Percentiles rank a stretch among this genome's conserved stretches.
Evolutionary conservation across 1,140 invertebrate species (phyloP).

Genomic region (Agrilus planipennis): DNA sequence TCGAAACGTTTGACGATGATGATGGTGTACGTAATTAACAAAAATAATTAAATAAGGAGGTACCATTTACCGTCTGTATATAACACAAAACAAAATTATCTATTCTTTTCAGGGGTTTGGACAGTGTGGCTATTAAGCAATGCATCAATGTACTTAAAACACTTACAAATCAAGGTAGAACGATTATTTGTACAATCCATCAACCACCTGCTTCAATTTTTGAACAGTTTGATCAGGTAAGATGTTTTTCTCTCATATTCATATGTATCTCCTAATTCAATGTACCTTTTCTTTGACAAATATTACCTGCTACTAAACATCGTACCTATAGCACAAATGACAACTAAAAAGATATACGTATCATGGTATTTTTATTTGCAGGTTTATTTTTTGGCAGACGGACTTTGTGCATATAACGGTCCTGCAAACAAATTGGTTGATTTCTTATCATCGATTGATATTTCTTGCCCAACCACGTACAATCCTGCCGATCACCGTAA

Average conservation of each 20-base stretch:
- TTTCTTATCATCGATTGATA: conserved; percentile 49
- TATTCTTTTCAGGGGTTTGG: conserved; percentile 10
- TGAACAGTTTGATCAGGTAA: conserved; percentile 56
- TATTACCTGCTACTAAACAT: neutral
- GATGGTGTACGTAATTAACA: neutral
- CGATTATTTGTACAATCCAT: conserved; percentile 73
- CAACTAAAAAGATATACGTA: neutral
- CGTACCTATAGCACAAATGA: neutral
- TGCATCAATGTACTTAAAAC: conserved; percentile 7
- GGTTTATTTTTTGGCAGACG: conserved; percentile 53
- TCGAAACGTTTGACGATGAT: neutral
- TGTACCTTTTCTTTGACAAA: neutral
- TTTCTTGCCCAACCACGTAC: conserved; percentile 65
- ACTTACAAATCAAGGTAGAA: conserved; percentile 34
- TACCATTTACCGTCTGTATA: too few species aligned
- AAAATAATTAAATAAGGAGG: too few species aligned
- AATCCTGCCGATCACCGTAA: conserved; percentile 74
- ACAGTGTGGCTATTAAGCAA: conserved; percentile 6
- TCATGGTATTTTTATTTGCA: conserved; percentile 21
- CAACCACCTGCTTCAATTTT: conserved; percentile 74
- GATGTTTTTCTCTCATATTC: too few species aligned
- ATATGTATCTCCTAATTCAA: too few species aligned
- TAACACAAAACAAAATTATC: conserved; percentile 1
- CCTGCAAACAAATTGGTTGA: conserved; percentile 53
- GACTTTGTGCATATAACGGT: conserved; percentile 65